These are phyloP conservation scores for Platichthys flesus DNA, from an alignment of 2,113 vertebrate genomes.

Conservation along the genomic window DNA sequence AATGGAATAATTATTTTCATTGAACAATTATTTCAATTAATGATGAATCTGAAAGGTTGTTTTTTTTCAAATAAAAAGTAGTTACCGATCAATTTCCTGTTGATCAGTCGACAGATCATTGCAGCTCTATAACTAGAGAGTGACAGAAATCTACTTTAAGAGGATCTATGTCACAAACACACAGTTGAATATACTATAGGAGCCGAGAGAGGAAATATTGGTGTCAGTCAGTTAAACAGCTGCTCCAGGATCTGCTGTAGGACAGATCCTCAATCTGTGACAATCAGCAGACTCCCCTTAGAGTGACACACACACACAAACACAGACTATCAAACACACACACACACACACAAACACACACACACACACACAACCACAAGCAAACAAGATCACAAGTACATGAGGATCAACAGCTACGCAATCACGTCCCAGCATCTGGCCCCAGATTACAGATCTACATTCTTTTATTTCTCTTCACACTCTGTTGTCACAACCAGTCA, in stretches of 20 bases:
- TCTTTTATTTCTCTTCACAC: conserved; percentile 31
- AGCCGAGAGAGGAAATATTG: conserved; percentile 25
- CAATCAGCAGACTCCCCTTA: conserved; percentile 46
- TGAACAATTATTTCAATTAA: neutral
- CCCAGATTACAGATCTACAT: conserved; percentile 47
- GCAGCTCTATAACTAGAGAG: neutral
- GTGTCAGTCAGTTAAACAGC: conserved; percentile 38
- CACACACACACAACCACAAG: conserved; percentile 33
- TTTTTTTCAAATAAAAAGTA: neutral
- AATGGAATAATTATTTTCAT: neutral
- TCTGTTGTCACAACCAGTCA: conserved; percentile 15
- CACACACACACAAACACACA: conserved; percentile 20
- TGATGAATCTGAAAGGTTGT: neutral
- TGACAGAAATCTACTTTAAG: too few relatives aligned
- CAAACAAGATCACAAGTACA: conserved; percentile 27
- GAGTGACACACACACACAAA: conserved; percentile 24
- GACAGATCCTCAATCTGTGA: conserved; percentile 39
- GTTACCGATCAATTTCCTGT: too few relatives aligned
- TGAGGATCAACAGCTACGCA: conserved; percentile 50
- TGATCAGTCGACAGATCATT: neutral
- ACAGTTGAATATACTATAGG: neutral
- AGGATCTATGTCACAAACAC: conserved; percentile 4
- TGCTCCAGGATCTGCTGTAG: conserved; percentile 31
- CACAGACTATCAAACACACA: conserved; percentile 11
- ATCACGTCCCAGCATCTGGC: conserved; percentile 45